Conservation (phyloP, 2,888 invertebrate genomes). For the Phengaris arion region DNA sequence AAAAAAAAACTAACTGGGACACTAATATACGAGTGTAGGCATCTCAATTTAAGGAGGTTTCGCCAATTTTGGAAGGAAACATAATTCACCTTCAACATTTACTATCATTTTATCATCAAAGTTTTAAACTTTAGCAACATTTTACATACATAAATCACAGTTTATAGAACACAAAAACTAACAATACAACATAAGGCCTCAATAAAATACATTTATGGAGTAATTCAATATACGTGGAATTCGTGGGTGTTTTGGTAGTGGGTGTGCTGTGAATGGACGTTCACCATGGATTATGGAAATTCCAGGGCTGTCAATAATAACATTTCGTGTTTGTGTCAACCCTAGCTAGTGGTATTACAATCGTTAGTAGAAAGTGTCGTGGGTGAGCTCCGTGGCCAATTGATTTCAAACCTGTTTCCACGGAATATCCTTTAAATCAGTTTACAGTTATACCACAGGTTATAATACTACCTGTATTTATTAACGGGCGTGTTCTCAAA, state of each 20-base stretch:
- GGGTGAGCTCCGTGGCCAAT: slow-evolving; percentile 1
- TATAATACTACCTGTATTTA: too few relatives aligned
- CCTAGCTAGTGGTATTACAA: too few relatives aligned
- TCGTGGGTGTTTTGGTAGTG: neutral
- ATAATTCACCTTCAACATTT: neutral
- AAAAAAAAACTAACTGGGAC: too few relatives aligned
- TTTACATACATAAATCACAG: neutral
- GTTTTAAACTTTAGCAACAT: neutral
- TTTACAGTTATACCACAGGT: neutral
- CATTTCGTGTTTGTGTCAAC: too few relatives aligned
- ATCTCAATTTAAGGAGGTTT: neutral
- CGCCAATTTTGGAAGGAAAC: neutral
- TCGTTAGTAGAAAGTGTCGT: neutral
- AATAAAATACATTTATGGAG: neutral
- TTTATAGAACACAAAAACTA: neutral
- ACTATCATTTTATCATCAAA: neutral
- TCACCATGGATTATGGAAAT: neutral
- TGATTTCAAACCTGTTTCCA: slow-evolving; percentile 5
- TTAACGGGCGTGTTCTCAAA: too few relatives aligned
- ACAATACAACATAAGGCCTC: neutral
- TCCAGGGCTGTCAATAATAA: neutral
- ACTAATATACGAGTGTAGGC: too few relatives aligned
- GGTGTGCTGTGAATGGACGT: neutral
- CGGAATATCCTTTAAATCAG: slow-evolving; percentile 14
- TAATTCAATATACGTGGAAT: neutral